Percentiles rank a stretch among this genome's conserved stretches.
These are phyloP conservation scores for Meleagris gallopavo DNA, from an alignment of 2,113 vertebrate genomes.

Conservation along the genomic window DNA sequence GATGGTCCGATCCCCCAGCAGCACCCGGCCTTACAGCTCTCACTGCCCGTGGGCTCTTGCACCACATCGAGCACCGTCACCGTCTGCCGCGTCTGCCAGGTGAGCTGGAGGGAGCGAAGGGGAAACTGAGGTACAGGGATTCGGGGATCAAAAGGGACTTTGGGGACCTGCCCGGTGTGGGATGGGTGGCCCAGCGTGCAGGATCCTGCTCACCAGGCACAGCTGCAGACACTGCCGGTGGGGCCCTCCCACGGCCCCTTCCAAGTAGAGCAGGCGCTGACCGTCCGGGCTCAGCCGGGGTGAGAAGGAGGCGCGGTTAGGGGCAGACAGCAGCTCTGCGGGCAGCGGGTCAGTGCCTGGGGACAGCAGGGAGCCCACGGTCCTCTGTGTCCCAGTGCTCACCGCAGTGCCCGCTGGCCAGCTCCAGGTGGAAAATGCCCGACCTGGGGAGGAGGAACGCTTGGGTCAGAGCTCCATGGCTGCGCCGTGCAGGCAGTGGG, in stretches of 20 bases:
- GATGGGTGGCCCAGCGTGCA: fast-evolving
- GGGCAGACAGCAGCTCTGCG: constrained; percentile 87
- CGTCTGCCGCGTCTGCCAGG: background rate
- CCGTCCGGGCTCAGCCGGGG: constrained; percentile 94
- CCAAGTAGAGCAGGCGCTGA: constrained; percentile 88
- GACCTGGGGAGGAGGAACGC: constrained; percentile 76
- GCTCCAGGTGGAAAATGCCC: constrained; percentile 90
- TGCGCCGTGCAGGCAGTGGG: fast-evolving
- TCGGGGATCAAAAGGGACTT: background rate
- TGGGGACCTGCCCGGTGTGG: background rate
- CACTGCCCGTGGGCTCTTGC: background rate
- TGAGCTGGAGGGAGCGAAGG: background rate
- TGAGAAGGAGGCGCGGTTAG: constrained; percentile 81
- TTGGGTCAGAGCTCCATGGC: fast-evolving
- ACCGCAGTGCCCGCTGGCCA: constrained; percentile 88
- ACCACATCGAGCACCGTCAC: background rate
- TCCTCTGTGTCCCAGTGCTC: background rate
- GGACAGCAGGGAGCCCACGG: background rate
- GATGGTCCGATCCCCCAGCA: background rate
- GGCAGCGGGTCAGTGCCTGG: background rate
- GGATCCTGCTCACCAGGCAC: constrained; percentile 81
- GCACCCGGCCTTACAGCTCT: background rate
- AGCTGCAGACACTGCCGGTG: constrained; percentile 89
- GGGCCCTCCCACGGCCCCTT: constrained; percentile 81
- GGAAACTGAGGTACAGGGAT: background rate